Evolutionary conservation across 1,140 invertebrate genomes (phyloP), one percentile per base, ranked within the genome.

Genomic region (Plectrocnemia conspersa): DNA sequence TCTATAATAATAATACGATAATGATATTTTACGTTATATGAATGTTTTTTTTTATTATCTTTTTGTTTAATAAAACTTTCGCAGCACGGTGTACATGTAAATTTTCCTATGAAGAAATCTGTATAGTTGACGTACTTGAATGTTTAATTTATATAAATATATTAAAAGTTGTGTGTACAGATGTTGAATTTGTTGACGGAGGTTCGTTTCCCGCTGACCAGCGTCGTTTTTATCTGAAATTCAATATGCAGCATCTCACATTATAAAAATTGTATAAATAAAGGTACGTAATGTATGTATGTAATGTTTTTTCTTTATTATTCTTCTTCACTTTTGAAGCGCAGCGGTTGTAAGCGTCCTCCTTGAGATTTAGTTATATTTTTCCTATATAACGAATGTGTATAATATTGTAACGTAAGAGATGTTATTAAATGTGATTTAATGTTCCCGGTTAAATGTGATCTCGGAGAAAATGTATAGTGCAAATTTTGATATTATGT

Each of bases 11-110:
- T n/a, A n/a, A n/a, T n/a, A n/a, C n/a, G n/a, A n/a, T n/a, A n/a
- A n/a, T n/a, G n/a, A n/a, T n/a, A n/a, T n/a, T n/a, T n/a, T n/a
- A n/a, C n/a, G n/a, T n/a, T n/a, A n/a, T n/a, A n/a, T n/a, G 16
- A 40, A 47, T 45, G 25, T 29, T 45, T 38, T 55, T 48, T 61
- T 48, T 60, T 52, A 54, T 49, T 33, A 38, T 59, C 49, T 45
- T 40, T 56, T 56, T 49, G 48, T 61, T 57, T 54, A 32, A 54
- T 54, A 18, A 25, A 21, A 41, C 27, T 50, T 50, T 61, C 57
- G 55, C 59, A 56, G 59, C 59, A 61, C 59, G 59, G 59, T 61
- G 46, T 47, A 54, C 32, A 45, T 61, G 59, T 61, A 61, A 54
- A 61, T 61, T 61, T 61, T 61, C 59, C 59, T 61, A 61, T 32